Percentiles rank a stretch among this genome's conserved stretches.
Evolutionary conservation across 1,140 invertebrate genomes (phyloP).

Genomic region (Proctacanthus coquilletti): DNA sequence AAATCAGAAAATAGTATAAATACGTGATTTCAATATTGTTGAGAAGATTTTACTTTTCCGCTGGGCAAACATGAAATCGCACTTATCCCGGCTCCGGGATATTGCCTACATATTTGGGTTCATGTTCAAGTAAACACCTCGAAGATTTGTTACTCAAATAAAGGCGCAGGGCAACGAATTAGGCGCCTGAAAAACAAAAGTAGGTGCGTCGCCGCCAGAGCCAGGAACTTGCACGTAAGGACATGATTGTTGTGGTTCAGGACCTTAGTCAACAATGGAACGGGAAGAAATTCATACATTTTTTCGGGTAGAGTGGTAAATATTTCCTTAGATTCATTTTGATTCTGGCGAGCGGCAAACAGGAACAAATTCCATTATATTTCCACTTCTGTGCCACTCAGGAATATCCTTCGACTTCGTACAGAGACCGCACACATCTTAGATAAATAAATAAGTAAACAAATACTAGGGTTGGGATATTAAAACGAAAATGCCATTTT

Average conservation of each 20-base stretch:
- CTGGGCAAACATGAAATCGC: not conserved
- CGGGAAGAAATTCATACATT: too few species aligned
- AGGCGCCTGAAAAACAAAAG: too few species aligned
- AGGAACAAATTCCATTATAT: slow-evolving; percentile 1
- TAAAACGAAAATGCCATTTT: too few species aligned
- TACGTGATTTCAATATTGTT: not conserved
- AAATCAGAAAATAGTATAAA: not conserved
- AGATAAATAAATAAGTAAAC: too few species aligned
- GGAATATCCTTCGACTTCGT: too few species aligned
- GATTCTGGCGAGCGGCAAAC: not conserved
- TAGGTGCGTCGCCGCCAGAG: not conserved
- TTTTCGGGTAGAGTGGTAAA: too few species aligned
- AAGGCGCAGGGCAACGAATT: too few species aligned
- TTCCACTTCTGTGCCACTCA: not conserved
- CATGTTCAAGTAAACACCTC: not conserved
- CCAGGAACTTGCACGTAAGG: too few species aligned
- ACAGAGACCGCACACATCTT: too few species aligned
- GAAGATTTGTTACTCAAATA: not conserved
- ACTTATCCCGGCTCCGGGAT: not conserved
- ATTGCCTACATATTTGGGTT: not conserved
- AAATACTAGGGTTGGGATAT: too few species aligned
- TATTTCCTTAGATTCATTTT: not conserved
- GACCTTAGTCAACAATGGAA: too few species aligned
- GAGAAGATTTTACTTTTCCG: not conserved
- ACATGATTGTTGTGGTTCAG: too few species aligned